Percentiles rank a stretch among this genome's conserved stretches.
Evolutionary conservation across 1,140 invertebrate genomes (phyloP).

Genomic region (Megathymus violae): DNA sequence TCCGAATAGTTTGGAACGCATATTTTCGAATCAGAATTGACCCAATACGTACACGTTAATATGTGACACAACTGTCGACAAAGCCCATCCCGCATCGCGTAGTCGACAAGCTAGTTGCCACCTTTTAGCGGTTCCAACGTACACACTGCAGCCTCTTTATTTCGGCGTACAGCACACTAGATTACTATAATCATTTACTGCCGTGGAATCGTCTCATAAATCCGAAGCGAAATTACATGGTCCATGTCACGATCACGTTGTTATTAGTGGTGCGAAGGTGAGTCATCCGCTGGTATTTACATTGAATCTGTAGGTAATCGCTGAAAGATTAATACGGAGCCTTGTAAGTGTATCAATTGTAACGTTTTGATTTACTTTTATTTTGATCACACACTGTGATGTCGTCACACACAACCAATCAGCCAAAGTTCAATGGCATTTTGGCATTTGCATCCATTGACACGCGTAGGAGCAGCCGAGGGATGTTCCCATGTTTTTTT

Average conservation of each 20-base stretch:
- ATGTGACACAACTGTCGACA: not conserved
- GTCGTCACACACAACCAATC: too few species aligned
- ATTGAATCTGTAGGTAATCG: slow-evolving; percentile 12
- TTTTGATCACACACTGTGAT: too few species aligned
- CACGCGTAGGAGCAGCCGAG: too few species aligned
- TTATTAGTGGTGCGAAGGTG: slow-evolving; percentile 59
- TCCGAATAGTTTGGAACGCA: too few species aligned
- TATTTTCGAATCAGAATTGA: too few species aligned
- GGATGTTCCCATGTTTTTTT: too few species aligned
- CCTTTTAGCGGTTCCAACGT: not conserved
- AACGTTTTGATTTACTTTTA: not conserved
- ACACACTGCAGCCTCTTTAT: slow-evolving; percentile 46
- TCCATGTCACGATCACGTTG: slow-evolving; percentile 53
- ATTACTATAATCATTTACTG: slow-evolving; percentile 70
- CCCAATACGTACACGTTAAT: not conserved
- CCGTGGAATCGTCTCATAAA: slow-evolving; percentile 63
- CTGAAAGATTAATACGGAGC: not conserved
- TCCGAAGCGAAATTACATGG: slow-evolving; percentile 65
- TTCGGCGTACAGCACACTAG: slow-evolving; percentile 58
- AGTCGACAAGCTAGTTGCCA: not conserved
- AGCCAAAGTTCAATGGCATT: too few species aligned
- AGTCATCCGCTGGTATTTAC: slow-evolving; percentile 48
- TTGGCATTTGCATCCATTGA: too few species aligned
- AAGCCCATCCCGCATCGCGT: not conserved
- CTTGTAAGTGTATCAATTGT: not conserved